Base-by-base conservation (phyloP, 2,113 vertebrate genomes). In the Tylochromis polylepis region DNA sequence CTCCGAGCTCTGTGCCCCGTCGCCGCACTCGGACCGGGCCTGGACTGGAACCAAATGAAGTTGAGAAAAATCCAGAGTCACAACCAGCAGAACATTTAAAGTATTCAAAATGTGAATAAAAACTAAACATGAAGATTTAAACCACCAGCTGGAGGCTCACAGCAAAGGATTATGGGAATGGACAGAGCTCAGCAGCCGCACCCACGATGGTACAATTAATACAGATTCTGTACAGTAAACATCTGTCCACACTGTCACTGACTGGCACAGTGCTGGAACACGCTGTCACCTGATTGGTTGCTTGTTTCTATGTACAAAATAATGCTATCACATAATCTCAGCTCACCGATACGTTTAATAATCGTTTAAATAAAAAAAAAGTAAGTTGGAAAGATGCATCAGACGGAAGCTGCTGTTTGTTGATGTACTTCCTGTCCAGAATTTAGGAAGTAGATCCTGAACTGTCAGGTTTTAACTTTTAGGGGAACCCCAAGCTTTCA, bases 1-100 rank as follows among this genome's bases (percentile, higher is more conserved):
- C 95, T 98, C 97, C 0, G 98, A 99, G 92, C 97, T 98, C 81
- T 98, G 98, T 55, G 97, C 97, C 0, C 97, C 98, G 1, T 98
- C 98, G 0, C 98, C 98, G 0, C 97, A 97, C 87, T 98, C 97
- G 0, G 98, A 99, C 72, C 97, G 94, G 79, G 96, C 97, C 53
- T 99, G 98, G 98, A 95, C 97, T 1, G 92, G 96, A 29, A 93
- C 97, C 88, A 98, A 99, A 81, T 98, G 97, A 96, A 93, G 81
- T 41, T 18, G 3, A 5, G 53, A 12, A 56, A 49, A 5, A 82
- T 34, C 51, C 6, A n/a, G 62, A 81, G 4, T 49, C 34, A 4
- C 59, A 85, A 87, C 87, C 91, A 88, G 88, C 82, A 88, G 41
- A 81, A 77, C 62, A 31, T 16, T 43, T 57, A 4, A 65, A 81